Evolutionary conservation across 2,797 vertebrate species (phyloP).

Genomic region (Synanceia verrucosa): DNA sequence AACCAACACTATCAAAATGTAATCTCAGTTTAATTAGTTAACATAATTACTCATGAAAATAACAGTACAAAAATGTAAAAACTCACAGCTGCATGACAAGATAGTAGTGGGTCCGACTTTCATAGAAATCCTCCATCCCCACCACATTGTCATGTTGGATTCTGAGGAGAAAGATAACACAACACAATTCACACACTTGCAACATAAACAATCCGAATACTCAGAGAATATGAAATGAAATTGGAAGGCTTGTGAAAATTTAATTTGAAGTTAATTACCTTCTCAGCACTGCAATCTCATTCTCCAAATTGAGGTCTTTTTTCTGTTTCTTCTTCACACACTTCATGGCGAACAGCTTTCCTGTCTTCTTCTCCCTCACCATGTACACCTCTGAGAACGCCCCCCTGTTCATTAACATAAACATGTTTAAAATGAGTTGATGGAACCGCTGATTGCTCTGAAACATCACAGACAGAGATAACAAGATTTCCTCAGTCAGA

Average conservation of each 20-base stretch:
- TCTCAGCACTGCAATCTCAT: slow-evolving; percentile 93
- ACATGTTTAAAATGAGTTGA: neutral
- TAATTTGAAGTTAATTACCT: slow-evolving; percentile 81
- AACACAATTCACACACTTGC: neutral
- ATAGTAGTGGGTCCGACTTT: slow-evolving; percentile 94
- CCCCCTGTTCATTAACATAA: slow-evolving; percentile 80
- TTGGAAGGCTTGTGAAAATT: neutral
- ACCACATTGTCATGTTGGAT: slow-evolving; percentile 97
- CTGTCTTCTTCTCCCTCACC: slow-evolving; percentile 93
- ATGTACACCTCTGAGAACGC: slow-evolving; percentile 97
- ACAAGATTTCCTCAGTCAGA: neutral
- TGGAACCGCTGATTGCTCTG: neutral
- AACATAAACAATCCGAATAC: neutral
- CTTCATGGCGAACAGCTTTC: slow-evolving; percentile 92
- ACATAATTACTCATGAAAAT: neutral
- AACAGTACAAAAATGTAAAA: accelerated
- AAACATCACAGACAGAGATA: neutral
- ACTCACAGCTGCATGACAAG: slow-evolving; percentile 99
- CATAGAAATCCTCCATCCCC: slow-evolving; percentile 95
- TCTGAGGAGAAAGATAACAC: slow-evolving; percentile 70
- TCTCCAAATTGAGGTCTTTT: slow-evolving; percentile 90
- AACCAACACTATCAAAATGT: neutral
- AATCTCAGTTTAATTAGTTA: neutral
- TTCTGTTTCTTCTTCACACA: slow-evolving; percentile 96
- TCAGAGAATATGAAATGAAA: slow-evolving; percentile 5